Evolutionary conservation across 1,140 invertebrate genomes (phyloP).

Genomic region (Pogonognathellus flavescens): DNA sequence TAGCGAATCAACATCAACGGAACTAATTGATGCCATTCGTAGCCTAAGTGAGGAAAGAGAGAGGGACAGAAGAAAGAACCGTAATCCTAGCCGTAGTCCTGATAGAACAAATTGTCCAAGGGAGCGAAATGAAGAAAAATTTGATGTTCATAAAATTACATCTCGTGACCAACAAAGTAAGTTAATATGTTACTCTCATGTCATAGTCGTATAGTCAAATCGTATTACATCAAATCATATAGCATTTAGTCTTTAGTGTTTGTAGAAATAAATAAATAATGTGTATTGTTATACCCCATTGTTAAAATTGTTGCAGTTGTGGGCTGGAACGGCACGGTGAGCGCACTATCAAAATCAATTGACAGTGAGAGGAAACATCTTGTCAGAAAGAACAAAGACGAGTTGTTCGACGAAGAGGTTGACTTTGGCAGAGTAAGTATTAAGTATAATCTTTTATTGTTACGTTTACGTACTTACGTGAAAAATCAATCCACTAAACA

Average conservation of each 20-base stretch:
- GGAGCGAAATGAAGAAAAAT: not conserved
- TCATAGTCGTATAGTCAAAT: not conserved
- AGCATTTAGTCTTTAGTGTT: not conserved
- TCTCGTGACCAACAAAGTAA: not conserved
- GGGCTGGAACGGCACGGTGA: conserved; percentile 49
- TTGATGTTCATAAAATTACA: not conserved
- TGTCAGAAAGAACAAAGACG: conserved; percentile 46
- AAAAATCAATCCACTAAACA: not conserved
- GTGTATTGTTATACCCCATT: not conserved
- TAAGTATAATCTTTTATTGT: conserved; percentile 32
- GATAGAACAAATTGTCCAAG: not conserved
- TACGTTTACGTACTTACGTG: too few relatives aligned
- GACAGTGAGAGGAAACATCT: conserved; percentile 43
- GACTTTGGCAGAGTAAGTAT: conserved; percentile 58
- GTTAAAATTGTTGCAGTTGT: conserved; percentile 28
- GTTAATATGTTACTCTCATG: not conserved
- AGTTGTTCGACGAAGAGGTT: conserved; percentile 61
- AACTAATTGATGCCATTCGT: not conserved
- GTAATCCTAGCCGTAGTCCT: conserved; percentile 33
- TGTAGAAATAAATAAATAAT: too few relatives aligned
- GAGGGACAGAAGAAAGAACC: conserved; percentile 28
- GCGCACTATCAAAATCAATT: conserved; percentile 43
- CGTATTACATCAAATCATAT: not conserved
- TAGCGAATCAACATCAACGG: not conserved
- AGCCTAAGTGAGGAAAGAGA: conserved; percentile 32